Evolutionary conservation across 2,888 invertebrate genomes (phyloP).

Genomic region (Dichetophora obliterata): DNA sequence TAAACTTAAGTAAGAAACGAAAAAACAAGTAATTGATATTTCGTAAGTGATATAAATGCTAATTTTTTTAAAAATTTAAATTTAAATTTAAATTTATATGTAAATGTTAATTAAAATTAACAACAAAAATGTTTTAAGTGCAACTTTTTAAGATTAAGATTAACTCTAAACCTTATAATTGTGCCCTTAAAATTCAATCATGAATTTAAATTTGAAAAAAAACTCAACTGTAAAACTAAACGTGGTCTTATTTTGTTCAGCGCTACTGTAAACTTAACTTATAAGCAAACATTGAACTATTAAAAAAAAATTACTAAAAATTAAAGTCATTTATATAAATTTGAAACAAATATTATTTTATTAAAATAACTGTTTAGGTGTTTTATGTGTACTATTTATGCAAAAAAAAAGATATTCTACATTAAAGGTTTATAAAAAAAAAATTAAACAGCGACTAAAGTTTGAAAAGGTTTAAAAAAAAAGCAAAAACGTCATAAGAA

Average conservation of each 20-base stretch:
- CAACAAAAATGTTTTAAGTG: slow-evolving; percentile 4
- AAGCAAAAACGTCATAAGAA: no score
- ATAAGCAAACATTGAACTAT: slow-evolving; percentile 2
- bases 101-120: neutral
- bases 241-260: slow-evolving; percentile 8
- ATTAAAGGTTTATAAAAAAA: neutral
- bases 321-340: neutral
- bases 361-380: neutral
- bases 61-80: slow-evolving; percentile 18
- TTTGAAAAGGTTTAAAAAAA: neutral
- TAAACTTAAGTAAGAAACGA: slow-evolving; percentile 20
- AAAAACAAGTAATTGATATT: slow-evolving; percentile 35
- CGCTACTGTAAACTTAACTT: neutral
- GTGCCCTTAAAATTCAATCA: slow-evolving; percentile 50
- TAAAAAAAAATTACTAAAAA: slow-evolving; percentile 14
- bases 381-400: neutral
- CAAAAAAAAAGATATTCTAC: no score
- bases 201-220: neutral
- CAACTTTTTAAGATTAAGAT: slow-evolving; percentile 22
- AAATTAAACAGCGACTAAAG: no score
- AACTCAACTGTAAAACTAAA: neutral
- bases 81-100: neutral
- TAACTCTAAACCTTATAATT: slow-evolving; percentile 36
- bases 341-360: no score
- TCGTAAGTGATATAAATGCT: slow-evolving; percentile 37